phyloP scores from a whole-genome alignment of 2,797 vertebrate genomes.

The Enteromius paludinosus region DNA sequence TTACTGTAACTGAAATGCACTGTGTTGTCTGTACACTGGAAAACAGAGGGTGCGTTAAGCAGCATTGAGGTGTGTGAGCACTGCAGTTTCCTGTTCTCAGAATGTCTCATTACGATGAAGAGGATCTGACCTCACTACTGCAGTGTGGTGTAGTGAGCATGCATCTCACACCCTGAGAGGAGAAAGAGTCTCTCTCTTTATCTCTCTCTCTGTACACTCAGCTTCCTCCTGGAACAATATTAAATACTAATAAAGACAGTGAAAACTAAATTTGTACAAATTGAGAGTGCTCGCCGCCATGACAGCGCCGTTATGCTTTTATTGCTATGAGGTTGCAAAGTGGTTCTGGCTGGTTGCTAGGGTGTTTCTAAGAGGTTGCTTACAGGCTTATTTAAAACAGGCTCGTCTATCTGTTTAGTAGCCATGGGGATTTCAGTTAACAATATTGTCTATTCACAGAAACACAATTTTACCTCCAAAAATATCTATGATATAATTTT shows the following conservation, averaged over 20 bases:
- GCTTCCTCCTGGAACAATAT: not conserved
- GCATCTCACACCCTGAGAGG: constrained; percentile 58
- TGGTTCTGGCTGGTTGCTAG: not conserved
- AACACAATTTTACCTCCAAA: not conserved
- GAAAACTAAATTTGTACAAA: not conserved
- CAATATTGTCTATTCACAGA: not conserved
- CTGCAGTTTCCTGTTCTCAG: constrained; percentile 64
- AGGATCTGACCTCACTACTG: constrained; percentile 65
- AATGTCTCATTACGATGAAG: constrained; percentile 73
- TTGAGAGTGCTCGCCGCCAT: not conserved
- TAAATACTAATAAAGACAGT: not conserved
- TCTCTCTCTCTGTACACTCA: not conserved
- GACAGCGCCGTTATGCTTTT: not conserved
- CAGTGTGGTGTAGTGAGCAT: constrained; percentile 67
- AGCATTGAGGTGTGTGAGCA: constrained; percentile 26
- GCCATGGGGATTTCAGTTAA: not conserved
- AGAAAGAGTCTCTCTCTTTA: constrained; percentile 36
- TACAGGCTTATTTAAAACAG: not conserved
- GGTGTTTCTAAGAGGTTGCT: constrained; percentile 10
- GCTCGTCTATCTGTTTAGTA: not conserved
- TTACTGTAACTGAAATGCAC: not conserved
- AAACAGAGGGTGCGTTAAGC: constrained; percentile 21
- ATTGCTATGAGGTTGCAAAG: not conserved
- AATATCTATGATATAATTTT: not conserved
- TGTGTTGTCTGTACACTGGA: constrained; percentile 10